Conservation (phyloP, 1,140 invertebrate species). For the Luehdorfia chinensis region DNA sequence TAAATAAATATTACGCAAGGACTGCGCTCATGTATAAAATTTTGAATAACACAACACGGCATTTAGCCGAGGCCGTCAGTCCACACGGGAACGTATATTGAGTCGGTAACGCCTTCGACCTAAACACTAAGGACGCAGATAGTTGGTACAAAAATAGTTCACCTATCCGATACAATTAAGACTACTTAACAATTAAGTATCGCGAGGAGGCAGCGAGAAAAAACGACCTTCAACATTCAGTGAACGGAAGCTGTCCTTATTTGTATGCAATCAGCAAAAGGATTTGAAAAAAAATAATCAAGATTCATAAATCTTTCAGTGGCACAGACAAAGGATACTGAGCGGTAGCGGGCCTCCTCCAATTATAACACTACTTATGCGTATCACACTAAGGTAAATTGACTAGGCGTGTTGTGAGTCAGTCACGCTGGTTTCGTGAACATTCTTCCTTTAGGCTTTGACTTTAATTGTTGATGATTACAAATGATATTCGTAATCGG, state of each 20-base stretch:
- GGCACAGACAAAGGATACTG: slow-evolving; percentile 21
- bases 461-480: slow-evolving; percentile 13
- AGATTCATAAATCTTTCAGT: slow-evolving; percentile 31
- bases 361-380: slow-evolving; percentile 67
- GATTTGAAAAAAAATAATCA: slow-evolving; percentile 24
- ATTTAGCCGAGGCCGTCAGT: slow-evolving; percentile 37
- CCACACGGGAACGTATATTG: slow-evolving; percentile 47
- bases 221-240: slow-evolving; percentile 29
- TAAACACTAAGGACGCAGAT: slow-evolving; percentile 66
- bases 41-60: slow-evolving; percentile 30
- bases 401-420: slow-evolving; percentile 71
- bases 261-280: too few species aligned
- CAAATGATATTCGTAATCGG: slow-evolving; percentile 7
- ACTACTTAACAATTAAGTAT: slow-evolving; percentile 76
- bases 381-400: slow-evolving; percentile 76
- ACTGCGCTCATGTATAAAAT: slow-evolving; percentile 21
- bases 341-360: slow-evolving; percentile 35
- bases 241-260: too few species aligned
- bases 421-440: slow-evolving; percentile 37
- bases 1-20: slow-evolving; percentile 11
- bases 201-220: slow-evolving; percentile 47
- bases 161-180: slow-evolving; percentile 73
- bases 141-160: slow-evolving; percentile 75
- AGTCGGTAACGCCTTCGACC: slow-evolving; percentile 66
- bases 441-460: slow-evolving; percentile 33